These are phyloP conservation scores for Mycalesis mineus DNA, from an alignment of 2,888 invertebrate genomes.

Conservation along the genomic window DNA sequence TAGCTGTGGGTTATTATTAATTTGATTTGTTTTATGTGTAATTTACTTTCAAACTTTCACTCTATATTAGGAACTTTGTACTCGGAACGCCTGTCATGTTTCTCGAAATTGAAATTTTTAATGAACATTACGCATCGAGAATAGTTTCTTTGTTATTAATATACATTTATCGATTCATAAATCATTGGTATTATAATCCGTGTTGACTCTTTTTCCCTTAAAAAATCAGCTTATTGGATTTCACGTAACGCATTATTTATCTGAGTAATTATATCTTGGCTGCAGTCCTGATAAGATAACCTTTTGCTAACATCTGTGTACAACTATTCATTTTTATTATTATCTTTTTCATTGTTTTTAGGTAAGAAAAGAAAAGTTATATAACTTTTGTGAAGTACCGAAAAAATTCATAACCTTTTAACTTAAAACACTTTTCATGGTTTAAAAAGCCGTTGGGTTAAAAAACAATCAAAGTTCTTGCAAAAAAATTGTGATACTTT, in stretches of 20 bases:
- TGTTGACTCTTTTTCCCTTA: background rate
- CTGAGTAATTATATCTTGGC: background rate
- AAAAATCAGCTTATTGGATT: background rate
- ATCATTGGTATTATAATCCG: background rate
- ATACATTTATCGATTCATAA: background rate
- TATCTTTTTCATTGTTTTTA: too few relatives aligned
- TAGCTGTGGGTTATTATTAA: conserved; percentile 42
- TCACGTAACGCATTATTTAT: background rate
- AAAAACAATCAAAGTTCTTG: too few relatives aligned
- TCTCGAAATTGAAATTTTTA: background rate
- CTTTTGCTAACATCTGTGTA: background rate
- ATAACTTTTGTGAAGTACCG: too few relatives aligned
- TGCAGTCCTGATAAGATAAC: background rate
- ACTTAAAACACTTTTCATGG: too few relatives aligned
- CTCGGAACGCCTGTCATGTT: conserved; percentile 16
- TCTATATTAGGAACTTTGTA: conserved; percentile 43
- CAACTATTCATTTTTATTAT: too few relatives aligned
- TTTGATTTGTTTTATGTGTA: conserved; percentile 49
- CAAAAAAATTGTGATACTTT: too few relatives aligned
- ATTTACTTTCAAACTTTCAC: conserved; percentile 52
- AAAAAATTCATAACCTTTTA: too few relatives aligned
- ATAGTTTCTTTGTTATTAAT: background rate
- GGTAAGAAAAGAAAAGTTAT: too few relatives aligned
- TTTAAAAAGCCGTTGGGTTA: too few relatives aligned
- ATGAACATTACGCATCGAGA: background rate